These are phyloP conservation scores for Desmophyllum pertusum DNA, from an alignment of 92 coral and sea anemone genomes.

Conservation along the genomic window DNA sequence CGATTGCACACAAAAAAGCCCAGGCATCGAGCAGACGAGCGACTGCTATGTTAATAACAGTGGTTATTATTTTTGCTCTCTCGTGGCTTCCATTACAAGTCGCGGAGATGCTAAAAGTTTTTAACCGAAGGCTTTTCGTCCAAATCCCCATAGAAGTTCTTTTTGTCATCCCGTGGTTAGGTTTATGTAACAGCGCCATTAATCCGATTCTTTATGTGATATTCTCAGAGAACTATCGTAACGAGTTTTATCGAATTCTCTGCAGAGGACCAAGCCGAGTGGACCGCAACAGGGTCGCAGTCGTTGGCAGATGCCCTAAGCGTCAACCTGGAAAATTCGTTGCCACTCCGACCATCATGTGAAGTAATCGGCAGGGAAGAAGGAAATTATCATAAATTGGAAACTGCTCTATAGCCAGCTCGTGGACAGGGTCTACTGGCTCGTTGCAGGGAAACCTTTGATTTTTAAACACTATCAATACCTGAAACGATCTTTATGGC, in stretches of 20 bases:
- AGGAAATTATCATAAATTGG: neutral
- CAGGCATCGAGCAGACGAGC: conserved; percentile 59
- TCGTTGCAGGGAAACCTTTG: too few relatives aligned
- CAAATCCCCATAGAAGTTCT: conserved; percentile 25
- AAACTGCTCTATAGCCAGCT: neutral
- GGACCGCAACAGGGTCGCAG: conserved; percentile 10
- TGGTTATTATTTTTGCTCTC: conserved; percentile 64
- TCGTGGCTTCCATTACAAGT: conserved; percentile 72
- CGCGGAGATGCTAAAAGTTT: conserved; percentile 24
- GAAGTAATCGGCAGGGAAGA: too few relatives aligned
- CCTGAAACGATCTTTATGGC: too few relatives aligned
- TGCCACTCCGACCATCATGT: too few relatives aligned
- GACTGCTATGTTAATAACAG: conserved; percentile 66
- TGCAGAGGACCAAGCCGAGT: conserved; percentile 31
- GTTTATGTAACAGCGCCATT: conserved; percentile 70
- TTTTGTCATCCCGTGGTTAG: conserved; percentile 62
- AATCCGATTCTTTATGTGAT: conserved; percentile 72
- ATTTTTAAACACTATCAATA: too few relatives aligned
- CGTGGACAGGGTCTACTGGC: too few relatives aligned
- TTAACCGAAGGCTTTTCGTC: neutral
- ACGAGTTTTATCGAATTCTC: conserved; percentile 64
- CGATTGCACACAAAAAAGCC: conserved; percentile 38
- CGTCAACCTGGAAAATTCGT: neutral
- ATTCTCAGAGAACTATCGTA: conserved; percentile 81
- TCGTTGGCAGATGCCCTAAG: neutral